A percentile compares a stretch with the other conserved stretches of the same genome.
phyloP scores from a whole-genome alignment of 2,113 vertebrate genomes.

The Pollachius pollachius region DNA sequence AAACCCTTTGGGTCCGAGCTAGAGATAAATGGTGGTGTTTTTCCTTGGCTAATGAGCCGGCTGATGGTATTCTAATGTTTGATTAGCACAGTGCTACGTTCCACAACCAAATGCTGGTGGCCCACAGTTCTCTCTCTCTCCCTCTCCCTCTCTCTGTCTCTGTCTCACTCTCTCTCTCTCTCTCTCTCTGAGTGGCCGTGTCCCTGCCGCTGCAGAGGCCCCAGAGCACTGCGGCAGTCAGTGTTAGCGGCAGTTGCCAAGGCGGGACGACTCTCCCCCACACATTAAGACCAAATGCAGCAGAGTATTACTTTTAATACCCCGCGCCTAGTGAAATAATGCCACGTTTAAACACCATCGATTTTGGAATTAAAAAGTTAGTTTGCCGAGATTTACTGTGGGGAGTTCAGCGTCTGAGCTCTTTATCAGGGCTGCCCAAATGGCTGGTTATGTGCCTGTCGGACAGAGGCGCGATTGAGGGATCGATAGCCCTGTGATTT shows the following conservation, averaged over 20 bases:
- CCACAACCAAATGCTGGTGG: constrained; percentile 31
- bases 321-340: constrained; percentile 71
- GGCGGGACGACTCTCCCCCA: constrained; percentile 49
- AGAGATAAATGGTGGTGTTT: constrained; percentile 56
- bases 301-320: constrained; percentile 74
- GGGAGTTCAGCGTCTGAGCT: constrained; percentile 74
- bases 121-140: background rate
- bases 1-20: constrained; percentile 43
- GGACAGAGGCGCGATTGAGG: constrained; percentile 78
- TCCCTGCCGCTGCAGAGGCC: constrained; percentile 35
- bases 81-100: constrained; percentile 50
- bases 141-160: too few relatives aligned
- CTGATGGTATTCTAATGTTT: constrained; percentile 60
- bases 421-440: constrained; percentile 80
- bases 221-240: background rate
- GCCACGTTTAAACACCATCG: constrained; percentile 74
- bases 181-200: background rate
- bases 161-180: too few relatives aligned
- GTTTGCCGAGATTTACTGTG: constrained; percentile 83
- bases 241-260: constrained; percentile 35
- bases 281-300: constrained; percentile 65
- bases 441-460: constrained; percentile 82
- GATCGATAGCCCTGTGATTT: constrained; percentile 82
- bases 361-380: constrained; percentile 85
- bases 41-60: constrained; percentile 20